Base-by-base conservation (phyloP, 2,113 vertebrate genomes). In the Gasterosteus aculeatus region DNA sequence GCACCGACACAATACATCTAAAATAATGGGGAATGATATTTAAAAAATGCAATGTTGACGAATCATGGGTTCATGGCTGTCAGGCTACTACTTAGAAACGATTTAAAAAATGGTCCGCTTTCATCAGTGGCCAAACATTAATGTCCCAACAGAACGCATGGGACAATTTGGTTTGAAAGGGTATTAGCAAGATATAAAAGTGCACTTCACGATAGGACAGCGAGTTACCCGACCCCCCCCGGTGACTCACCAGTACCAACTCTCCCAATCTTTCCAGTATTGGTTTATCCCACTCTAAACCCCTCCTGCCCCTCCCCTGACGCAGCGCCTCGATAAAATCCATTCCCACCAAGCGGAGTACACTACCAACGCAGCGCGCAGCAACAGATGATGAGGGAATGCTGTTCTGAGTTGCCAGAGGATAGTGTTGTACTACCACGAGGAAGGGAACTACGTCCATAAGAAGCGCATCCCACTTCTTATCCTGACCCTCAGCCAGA, bases 241-340 rank as follows among this genome's bases (percentile, higher is more conserved):
- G 42, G 44, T 68, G 71, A 54, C 42, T 63, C 41, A 64, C 61
- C 65, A 60, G 62, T 65, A 38, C 76, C 65, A 38, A 11, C 67
- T 66, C 66, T 69, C 69, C 74, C 65, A 72, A 42, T 61, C 72
- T 58, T 59, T 31, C 42, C 60, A 84, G 60, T 57, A 54, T 59
- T 71, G 81, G 79, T 76, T 61, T 75, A 72, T 80, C 74, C 76
- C 75, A 58, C 16, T 41, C 35, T 67, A 71, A 70, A 72, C 22
- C 71, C 72, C 72, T 62, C 60, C 82, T 58, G 66, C 82, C 70
- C 87, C 88, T 89, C 83, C 87, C 82, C 84, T 81, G 70, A 86
- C 57, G 80, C 64, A 81, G 63, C 41, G 64, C 71, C 70, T 73
- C 74, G 75, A 74, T 82, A 82, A 76, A 83, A 78, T 35, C 51